phyloP scores from a whole-genome alignment of 2,797 vertebrate genomes.

The Sebastes oblongus region DNA sequence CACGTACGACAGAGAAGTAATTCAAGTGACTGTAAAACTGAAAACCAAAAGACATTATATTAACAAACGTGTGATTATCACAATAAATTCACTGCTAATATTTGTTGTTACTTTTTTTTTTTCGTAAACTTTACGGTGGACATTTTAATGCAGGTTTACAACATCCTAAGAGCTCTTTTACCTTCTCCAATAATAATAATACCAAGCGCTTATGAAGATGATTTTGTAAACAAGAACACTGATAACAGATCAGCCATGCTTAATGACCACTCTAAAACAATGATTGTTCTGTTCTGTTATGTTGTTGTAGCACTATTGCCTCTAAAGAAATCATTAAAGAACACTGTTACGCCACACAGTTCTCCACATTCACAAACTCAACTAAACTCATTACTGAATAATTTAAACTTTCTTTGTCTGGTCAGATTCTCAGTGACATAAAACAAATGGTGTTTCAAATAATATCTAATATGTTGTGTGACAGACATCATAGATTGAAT shows the following conservation, averaged over 20 bases:
- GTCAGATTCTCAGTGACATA: background rate
- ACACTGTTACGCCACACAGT: background rate
- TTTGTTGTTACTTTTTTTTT: background rate
- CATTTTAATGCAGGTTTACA: background rate
- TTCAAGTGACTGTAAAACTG: background rate
- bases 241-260: background rate
- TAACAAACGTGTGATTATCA: background rate
- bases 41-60: background rate
- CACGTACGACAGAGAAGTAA: background rate
- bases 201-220: background rate
- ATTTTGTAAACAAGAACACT: background rate
- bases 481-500: background rate
- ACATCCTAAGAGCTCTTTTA: background rate
- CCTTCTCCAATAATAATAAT: background rate
- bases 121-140: background rate
- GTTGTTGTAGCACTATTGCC: background rate
- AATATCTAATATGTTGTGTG: background rate
- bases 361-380: background rate
- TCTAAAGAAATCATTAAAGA: background rate
- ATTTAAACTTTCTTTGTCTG: background rate
- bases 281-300: background rate
- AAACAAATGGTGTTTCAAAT: background rate
- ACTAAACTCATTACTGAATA: background rate
- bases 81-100: background rate
- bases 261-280: background rate